Percentiles rank a stretch among this genome's conserved stretches.
phyloP scores from a whole-genome alignment of 2,888 invertebrate species.

The Melanostoma scalare region DNA sequence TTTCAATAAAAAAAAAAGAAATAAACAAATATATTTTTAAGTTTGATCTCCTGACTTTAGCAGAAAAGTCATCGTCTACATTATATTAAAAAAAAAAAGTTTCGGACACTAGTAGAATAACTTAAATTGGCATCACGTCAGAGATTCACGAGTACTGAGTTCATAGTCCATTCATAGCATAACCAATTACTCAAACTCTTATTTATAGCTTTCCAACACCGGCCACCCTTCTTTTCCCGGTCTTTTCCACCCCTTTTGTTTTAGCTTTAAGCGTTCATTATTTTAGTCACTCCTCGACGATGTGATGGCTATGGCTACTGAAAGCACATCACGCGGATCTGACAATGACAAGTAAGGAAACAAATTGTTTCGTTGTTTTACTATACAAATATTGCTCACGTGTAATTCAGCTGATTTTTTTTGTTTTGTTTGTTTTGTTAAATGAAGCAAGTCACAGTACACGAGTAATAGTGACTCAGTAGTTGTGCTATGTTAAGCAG shows the following conservation, averaged over 20 bases:
- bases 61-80: too few relatives aligned
- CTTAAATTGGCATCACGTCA: constrained; percentile 1
- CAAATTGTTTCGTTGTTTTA: not conserved
- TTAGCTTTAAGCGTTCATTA: not conserved
- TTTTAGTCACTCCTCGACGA: constrained; percentile 1
- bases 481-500: constrained; percentile 5
- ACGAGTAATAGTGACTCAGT: constrained; percentile 18
- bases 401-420: constrained; percentile 57
- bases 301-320: not conserved
- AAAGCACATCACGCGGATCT: constrained; percentile 24
- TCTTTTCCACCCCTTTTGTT: not conserved
- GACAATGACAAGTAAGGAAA: not conserved
- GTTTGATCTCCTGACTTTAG: too few relatives aligned
- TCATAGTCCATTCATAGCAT: not conserved
- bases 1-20: too few relatives aligned
- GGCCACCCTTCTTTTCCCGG: not conserved
- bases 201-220: constrained; percentile 7
- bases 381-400: constrained; percentile 42
- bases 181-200: constrained; percentile 20
- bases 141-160: too few relatives aligned
- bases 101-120: too few relatives aligned
- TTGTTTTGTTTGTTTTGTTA: not conserved
- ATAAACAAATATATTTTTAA: too few relatives aligned
- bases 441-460: too few relatives aligned
- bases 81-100: too few relatives aligned